Conservation (phyloP, 2,888 invertebrate genomes). For the Chalcis sispes region DNA sequence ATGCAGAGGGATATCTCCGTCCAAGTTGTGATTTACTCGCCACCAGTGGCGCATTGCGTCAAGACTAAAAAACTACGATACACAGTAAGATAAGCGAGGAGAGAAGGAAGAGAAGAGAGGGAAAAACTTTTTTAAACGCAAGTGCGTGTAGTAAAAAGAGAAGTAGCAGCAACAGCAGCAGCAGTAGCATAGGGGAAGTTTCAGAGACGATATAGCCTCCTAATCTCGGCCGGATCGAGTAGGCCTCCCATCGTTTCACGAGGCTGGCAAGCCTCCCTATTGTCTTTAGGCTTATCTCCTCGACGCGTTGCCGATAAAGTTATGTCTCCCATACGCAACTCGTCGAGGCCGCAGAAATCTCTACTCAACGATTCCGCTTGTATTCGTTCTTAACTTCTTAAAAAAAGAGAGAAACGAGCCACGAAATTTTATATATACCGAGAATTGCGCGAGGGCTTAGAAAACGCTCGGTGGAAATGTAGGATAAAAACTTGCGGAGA, state of each 20-base stretch:
- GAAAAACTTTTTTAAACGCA: not conserved
- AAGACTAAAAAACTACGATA: not conserved
- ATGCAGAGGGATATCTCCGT: not conserved
- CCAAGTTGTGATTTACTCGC: not conserved
- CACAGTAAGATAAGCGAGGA: constrained; percentile 30
- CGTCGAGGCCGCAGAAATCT: not conserved
- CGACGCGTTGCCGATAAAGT: constrained; percentile 30
- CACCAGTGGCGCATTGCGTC: constrained; percentile 11
- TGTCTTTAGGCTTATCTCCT: constrained; percentile 68
- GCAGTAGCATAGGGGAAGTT: constrained; percentile 26
- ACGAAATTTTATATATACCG: constrained; percentile 23
- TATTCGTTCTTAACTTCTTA: not conserved
- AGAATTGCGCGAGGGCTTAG: constrained; percentile 4
- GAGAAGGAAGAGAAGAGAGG: constrained; percentile 29
- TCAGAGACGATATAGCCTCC: constrained; percentile 60
- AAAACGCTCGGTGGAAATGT: not conserved
- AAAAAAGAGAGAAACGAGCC: not conserved
- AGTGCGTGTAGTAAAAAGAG: constrained; percentile 7
- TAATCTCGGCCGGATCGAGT: constrained; percentile 67
- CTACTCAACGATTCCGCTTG: constrained; percentile 32
- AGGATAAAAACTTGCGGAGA: no score
- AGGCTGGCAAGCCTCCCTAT: constrained; percentile 61
- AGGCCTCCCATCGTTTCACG: constrained; percentile 36
- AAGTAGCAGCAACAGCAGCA: not conserved
- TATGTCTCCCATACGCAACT: constrained; percentile 14